Base-by-base conservation (phyloP, 2,888 invertebrate species). In the Tetragonula carbonaria region DNA sequence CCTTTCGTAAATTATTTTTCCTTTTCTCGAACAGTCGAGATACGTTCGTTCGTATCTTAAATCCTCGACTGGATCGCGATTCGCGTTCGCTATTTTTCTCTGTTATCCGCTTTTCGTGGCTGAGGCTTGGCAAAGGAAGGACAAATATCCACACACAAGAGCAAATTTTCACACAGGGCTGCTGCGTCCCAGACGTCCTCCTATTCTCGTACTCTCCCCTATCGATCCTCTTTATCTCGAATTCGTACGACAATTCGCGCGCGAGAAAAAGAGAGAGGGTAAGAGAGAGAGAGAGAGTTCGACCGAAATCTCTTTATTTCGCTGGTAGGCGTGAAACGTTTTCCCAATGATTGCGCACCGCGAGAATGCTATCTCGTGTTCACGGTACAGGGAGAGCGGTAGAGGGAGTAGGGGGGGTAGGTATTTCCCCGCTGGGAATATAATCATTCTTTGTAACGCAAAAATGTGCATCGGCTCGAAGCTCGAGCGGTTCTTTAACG, bases 391-490 rank as follows among this genome's bases (percentile, higher is more conserved):
- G 23, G 57, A 73, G 82, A 59, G 68, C 38, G 16, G 57, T 68
- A 76, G 65, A 5, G 38, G 38, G 8, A 11, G 45, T 0, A 0
- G 45, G 28, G 45, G 38, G 57, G 38, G 23, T 53, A 73, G 82
- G 68, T 68, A 77, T 76, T 77, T 77, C 76, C 72, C 73, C 72
- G 72, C 63, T 70, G 68, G 76, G 80, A 57, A 77, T 78, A 80
- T 81, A 82, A 84, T 86, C 84, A 79, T 82, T 77, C 84, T 86
- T 82, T 86, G 86, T 84, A 74, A 72, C 72, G 79, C 65, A 82
- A 87, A 87, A 87, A 82, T 82, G 87, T 80, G 80, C 87, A 82
- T 83, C 80, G 79, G 79, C 82, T 45, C 45, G 45, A 68, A 68
- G 78, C 85, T 82, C 76, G 66, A 79, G 74, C 85, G 45, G 76